Conservation (phyloP, 2,113 vertebrate genomes). For the Gallinago media region DNA sequence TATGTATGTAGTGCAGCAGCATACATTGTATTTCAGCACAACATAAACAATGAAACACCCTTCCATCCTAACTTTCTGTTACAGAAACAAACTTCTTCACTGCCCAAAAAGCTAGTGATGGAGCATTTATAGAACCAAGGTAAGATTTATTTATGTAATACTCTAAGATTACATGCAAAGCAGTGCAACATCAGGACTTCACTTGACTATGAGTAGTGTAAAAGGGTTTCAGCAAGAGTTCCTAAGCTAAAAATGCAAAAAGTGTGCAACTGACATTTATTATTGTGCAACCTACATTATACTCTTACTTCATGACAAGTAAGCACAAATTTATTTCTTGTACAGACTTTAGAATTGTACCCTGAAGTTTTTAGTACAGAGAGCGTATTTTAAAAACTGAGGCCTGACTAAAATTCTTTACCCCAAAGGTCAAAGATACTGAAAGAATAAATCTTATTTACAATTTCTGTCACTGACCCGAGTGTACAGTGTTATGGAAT, state of each 20-base stretch:
- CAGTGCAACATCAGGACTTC: accelerated
- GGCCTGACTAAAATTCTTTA: background rate
- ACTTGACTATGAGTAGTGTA: accelerated
- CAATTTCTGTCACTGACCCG: too few species aligned
- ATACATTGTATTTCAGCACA: background rate
- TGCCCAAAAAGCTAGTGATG: background rate
- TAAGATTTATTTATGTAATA: background rate
- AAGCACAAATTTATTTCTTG: background rate
- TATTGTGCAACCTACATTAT: background rate
- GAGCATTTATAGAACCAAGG: background rate
- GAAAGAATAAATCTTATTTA: background rate
- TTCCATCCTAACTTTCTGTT: background rate
- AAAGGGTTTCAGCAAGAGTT: background rate
- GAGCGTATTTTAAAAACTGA: background rate
- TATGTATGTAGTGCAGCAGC: background rate
- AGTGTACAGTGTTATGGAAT: too few species aligned
- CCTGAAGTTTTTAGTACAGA: background rate
- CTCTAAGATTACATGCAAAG: background rate
- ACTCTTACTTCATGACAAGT: background rate
- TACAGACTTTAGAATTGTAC: background rate
- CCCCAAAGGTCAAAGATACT: background rate
- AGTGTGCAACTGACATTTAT: background rate
- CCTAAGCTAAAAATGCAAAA: background rate
- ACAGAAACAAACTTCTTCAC: background rate
- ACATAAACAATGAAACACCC: background rate